A percentile compares a stretch with the other conserved stretches of the same genome.
Evolutionary conservation across 2,113 vertebrate genomes (phyloP).

Genomic region (Mystacornis crossleyi): DNA sequence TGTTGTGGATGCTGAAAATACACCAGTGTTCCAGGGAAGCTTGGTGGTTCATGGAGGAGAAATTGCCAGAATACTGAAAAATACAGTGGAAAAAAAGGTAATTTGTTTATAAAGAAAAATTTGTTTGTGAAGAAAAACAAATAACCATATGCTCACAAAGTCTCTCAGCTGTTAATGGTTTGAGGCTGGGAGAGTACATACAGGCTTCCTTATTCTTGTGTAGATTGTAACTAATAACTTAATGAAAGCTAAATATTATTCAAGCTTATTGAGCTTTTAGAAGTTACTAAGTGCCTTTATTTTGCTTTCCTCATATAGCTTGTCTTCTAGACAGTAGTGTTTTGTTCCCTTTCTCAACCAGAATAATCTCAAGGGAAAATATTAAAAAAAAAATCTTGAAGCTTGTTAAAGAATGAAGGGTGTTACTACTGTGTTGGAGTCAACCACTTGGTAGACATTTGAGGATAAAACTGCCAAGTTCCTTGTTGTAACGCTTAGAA

Average conservation of each 20-base stretch:
- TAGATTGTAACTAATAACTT: not conserved
- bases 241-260: not conserved
- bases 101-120: no score
- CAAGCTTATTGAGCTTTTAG: not conserved
- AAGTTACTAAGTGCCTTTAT: not conserved
- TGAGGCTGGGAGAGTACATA: not conserved
- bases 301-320: not conserved
- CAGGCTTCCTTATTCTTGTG: not conserved
- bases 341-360: not conserved
- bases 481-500: not conserved
- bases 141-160: not conserved
- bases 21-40: not conserved
- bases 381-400: not conserved
- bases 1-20: not conserved
- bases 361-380: not conserved
- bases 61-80: not conserved
- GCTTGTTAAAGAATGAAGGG: not conserved
- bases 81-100: not conserved
- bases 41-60: not conserved
- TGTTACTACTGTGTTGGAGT: not conserved
- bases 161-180: not conserved
- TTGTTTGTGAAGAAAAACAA: not conserved
- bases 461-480: not conserved
- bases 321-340: not conserved
- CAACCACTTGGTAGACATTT: not conserved